These are phyloP conservation scores for Muscidifurax raptorellus DNA, from an alignment of 1,140 invertebrate species.

Conservation along the genomic window DNA sequence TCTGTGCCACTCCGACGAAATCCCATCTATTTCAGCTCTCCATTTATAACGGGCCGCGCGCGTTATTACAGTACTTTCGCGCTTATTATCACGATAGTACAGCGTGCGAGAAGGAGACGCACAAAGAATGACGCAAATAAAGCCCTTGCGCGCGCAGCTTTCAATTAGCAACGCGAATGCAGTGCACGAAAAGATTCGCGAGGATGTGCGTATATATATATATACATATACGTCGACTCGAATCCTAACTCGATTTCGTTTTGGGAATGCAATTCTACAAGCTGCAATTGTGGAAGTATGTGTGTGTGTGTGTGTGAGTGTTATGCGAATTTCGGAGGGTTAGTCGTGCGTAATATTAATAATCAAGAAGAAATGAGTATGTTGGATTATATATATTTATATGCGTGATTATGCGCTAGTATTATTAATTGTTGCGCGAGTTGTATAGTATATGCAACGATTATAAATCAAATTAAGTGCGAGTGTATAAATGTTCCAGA, in stretches of 20 bases:
- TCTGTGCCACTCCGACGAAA: not conserved
- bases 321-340: not conserved
- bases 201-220: not conserved
- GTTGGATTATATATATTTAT: too few relatives aligned
- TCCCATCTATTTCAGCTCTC: not conserved
- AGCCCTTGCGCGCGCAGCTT: constrained; percentile 8
- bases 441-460: too few relatives aligned
- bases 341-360: too few relatives aligned
- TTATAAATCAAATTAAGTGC: too few relatives aligned
- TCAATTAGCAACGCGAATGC: constrained; percentile 25
- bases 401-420: too few relatives aligned
- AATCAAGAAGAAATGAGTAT: too few relatives aligned
- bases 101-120: not conserved
- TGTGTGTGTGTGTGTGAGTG: not conserved
- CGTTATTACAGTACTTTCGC: constrained; percentile 20
- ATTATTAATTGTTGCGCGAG: too few relatives aligned
- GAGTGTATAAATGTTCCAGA: too few relatives aligned
- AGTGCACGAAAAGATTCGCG: constrained; percentile 2
- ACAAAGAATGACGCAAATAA: not conserved
- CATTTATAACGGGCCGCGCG: not conserved
- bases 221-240: not conserved
- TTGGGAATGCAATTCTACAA: not conserved
- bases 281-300: too few relatives aligned
- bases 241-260: not conserved
- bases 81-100: constrained; percentile 14